Percentiles rank a stretch among this genome's conserved stretches.
These are phyloP conservation scores for Tragopan temminckii DNA, from an alignment of 2,797 vertebrate species.

Conservation along the genomic window DNA sequence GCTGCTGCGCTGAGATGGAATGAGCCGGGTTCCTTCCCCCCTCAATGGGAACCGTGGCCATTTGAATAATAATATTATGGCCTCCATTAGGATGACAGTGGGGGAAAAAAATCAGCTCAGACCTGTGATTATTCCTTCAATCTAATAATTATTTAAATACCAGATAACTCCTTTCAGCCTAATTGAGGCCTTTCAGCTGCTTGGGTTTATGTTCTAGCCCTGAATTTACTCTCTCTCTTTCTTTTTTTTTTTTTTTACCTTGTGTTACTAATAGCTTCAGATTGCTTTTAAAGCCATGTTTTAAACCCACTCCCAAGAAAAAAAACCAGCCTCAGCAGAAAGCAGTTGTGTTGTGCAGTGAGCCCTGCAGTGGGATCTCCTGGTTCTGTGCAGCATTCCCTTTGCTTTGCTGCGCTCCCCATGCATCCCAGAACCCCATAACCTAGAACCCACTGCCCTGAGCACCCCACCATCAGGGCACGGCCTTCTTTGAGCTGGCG, in stretches of 20 bases:
- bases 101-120: constrained; percentile 81
- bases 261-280: constrained; percentile 72
- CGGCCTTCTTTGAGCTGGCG: background rate
- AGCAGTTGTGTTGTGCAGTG: background rate
- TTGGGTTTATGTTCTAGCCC: constrained; percentile 66
- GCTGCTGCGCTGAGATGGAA: constrained; percentile 82
- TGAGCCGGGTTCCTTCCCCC: constrained; percentile 73
- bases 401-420: background rate
- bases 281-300: constrained; percentile 63
- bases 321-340: background rate
- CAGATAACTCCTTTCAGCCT: constrained; percentile 86
- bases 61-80: constrained; percentile 89
- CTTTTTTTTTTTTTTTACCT: constrained; percentile 64
- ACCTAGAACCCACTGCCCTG: background rate
- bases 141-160: constrained; percentile 90
- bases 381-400: background rate
- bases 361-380: rapidly evolving
- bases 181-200: constrained; percentile 86
- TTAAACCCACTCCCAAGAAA: background rate
- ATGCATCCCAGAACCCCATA: background rate
- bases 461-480: background rate
- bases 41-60: constrained; percentile 81
- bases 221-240: constrained; percentile 41
- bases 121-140: constrained; percentile 87
- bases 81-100: constrained; percentile 85